Percentiles rank a stretch among this genome's conserved stretches.
Evolutionary conservation across 1,140 invertebrate species (phyloP).

Genomic region (Araneus ventricosus): DNA sequence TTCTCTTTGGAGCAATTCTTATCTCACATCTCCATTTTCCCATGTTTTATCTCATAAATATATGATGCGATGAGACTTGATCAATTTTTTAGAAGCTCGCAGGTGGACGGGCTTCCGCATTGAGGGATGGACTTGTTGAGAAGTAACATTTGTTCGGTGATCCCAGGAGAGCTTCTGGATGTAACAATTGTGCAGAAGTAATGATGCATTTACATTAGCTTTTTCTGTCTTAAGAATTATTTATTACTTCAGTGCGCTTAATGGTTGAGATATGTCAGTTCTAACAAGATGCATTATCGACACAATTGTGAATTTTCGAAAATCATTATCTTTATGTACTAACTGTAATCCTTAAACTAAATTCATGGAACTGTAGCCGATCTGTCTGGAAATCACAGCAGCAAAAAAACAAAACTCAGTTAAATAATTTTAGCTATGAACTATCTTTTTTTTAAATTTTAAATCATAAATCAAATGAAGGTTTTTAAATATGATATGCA

Average conservation of each 20-base stretch:
- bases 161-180: not conserved
- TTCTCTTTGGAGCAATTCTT: not conserved
- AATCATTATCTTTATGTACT: too few species aligned
- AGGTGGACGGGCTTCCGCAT: not conserved
- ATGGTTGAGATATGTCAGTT: too few species aligned
- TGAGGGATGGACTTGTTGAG: not conserved
- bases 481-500: too few species aligned
- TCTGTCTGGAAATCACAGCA: too few species aligned
- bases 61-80: not conserved
- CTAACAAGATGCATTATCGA: too few species aligned
- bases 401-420: too few species aligned
- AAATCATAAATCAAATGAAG: too few species aligned
- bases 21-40: not conserved
- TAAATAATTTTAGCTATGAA: too few species aligned
- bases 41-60: slow-evolving; percentile 40
- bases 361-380: too few species aligned
- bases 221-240: not conserved
- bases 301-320: too few species aligned
- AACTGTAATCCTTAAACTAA: too few species aligned
- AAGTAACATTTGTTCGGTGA: not conserved
- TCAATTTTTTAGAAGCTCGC: not conserved
- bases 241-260: not conserved
- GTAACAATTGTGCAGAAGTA: not conserved
- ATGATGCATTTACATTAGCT: not conserved
- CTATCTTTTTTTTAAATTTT: too few species aligned